phyloP scores from a whole-genome alignment of 2,888 invertebrate genomes.

The Mythimna impura region DNA sequence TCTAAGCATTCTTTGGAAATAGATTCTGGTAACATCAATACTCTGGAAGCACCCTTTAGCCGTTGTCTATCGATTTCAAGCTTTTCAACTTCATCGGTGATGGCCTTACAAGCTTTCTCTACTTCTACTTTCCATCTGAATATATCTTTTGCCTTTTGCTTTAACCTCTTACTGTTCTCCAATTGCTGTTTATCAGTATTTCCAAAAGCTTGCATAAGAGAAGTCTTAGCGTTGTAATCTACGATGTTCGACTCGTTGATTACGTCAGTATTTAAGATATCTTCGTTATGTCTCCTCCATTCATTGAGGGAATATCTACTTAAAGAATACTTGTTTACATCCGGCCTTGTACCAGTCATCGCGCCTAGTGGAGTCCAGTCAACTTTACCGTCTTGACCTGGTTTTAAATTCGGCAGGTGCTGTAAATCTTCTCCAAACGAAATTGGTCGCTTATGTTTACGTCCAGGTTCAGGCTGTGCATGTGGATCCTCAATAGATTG shows the following conservation, averaged over 20 bases:
- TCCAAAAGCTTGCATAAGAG: constrained; percentile 92
- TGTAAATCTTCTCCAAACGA: constrained; percentile 65
- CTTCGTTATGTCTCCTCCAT: constrained; percentile 92
- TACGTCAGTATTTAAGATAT: constrained; percentile 86
- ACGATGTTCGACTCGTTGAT: constrained; percentile 90
- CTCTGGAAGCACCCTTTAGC: constrained; percentile 92
- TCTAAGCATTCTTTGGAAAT: constrained; percentile 95
- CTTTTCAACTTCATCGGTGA: constrained; percentile 92
- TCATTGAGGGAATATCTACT: constrained; percentile 93
- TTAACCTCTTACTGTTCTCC: constrained; percentile 92
- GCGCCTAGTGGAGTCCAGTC: constrained; percentile 93
- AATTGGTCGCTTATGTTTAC: constrained; percentile 31
- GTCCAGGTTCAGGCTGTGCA: not conserved
- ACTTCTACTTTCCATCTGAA: constrained; percentile 94
- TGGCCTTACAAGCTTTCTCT: constrained; percentile 92
- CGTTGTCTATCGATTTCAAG: constrained; percentile 93
- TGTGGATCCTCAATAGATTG: not conserved
- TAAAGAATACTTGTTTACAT: constrained; percentile 94
- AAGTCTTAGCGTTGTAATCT: constrained; percentile 92
- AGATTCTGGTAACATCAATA: constrained; percentile 93
- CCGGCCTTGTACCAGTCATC: constrained; percentile 93
- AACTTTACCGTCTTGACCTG: constrained; percentile 93
- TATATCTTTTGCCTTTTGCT: constrained; percentile 92
- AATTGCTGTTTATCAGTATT: constrained; percentile 92
- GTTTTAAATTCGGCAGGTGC: constrained; percentile 82